These are phyloP conservation scores for Pristionchus fissidentatus DNA, from an alignment of 2,888 invertebrate genomes.

Conservation along the genomic window DNA sequence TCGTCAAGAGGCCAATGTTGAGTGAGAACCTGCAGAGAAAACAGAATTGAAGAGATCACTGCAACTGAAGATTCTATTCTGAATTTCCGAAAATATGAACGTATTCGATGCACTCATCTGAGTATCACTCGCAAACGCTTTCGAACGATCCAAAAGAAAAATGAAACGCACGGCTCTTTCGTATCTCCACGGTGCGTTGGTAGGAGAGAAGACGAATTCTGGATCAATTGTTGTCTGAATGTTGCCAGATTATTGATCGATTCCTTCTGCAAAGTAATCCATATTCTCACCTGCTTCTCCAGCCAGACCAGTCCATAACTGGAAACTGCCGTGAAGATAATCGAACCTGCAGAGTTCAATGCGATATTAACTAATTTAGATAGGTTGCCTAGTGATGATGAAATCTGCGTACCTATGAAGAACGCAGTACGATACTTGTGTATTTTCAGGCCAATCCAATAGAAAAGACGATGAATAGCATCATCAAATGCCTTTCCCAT, in stretches of 20 bases:
- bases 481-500: conserved; percentile 48
- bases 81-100: too few species aligned
- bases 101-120: too few species aligned
- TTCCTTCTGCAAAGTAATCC: too few species aligned
- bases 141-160: not conserved
- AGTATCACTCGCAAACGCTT: too few species aligned
- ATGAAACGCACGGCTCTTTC: conserved; percentile 62
- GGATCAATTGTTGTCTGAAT: conserved; percentile 73
- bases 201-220: conserved; percentile 74
- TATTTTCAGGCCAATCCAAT: conserved; percentile 40
- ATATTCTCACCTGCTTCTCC: conserved; percentile 66
- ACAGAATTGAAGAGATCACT: not conserved
- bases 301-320: conserved; percentile 70
- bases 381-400: not conserved
- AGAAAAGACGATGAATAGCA: conserved; percentile 47
- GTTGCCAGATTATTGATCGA: not conserved
- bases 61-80: too few species aligned
- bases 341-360: conserved; percentile 51
- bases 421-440: conserved; percentile 12
- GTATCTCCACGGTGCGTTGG: conserved; percentile 72
- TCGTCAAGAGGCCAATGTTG: conserved; percentile 75
- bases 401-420: conserved; percentile 16
- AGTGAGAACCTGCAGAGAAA: conserved; percentile 57
- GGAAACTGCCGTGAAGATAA: conserved; percentile 66
- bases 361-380: too few species aligned